Evolutionary conservation across 2,888 invertebrate species (phyloP), one percentile per base, ranked within the genome.

Genomic region (Chrysolina americana): DNA sequence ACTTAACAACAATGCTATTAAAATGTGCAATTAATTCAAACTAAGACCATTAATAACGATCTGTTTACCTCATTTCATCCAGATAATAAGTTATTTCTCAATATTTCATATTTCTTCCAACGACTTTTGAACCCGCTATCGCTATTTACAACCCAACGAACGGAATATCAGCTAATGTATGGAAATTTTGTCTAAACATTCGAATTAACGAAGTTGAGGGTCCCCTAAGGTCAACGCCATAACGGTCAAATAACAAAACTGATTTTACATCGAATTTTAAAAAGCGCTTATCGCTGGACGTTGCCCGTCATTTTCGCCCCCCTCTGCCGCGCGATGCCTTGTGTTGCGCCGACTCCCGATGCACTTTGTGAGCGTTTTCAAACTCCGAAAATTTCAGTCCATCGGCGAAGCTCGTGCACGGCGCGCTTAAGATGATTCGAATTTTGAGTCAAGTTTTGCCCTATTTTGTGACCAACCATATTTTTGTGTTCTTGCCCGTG

Each of bases 271-370:
- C 75, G 75, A 79, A 80, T 77, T 81, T 81, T 80, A 79, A 81
- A 81, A 81, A 81, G 77, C 76, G 77, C 79, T 83, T 82, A 80
- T 83, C 79, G 80, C 80, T 83, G 83, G 82, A 84, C 83, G 80
- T 84, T 84, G 84, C 80, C 83, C 82, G 80, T 78, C 80, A 77
- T 80, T 79, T 79, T 76, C 79, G 77, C 79, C 78, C 79, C 78
- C 80, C 79, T 75, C 80, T 76, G 75, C 73, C 62, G 63, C 11
- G 15, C 68, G n/a, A 56, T 10, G 47, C 48, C 65, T 48, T 41
- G 65, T 70, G 68, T 65, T 75, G 74, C 78, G 75, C 76, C 76
- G 76, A 66, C 70, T 73, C 78, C 41, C 47, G 65, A 47, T 64
- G 71, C 75, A 73, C 50, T 76, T 73, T 66, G 75, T 73, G 73